Evolutionary conservation across 2,888 invertebrate species (phyloP).

Genomic region (Mantis religiosa): DNA sequence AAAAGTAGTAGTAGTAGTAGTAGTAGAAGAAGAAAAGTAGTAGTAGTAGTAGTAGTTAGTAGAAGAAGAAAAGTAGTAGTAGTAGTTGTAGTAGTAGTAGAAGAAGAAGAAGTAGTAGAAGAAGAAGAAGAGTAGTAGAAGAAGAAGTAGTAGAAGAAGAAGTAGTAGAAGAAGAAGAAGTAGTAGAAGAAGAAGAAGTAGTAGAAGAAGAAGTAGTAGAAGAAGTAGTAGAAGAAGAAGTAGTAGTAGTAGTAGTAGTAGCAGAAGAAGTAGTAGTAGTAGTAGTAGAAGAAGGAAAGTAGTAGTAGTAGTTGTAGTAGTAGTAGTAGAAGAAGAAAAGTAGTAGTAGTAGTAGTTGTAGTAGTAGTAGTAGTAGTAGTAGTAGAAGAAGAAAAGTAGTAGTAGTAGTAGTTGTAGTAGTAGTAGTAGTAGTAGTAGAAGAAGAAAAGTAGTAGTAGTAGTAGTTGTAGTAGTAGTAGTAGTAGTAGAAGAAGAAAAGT

Average conservation of each 20-base stretch:
- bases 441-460: background rate
- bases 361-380: background rate
- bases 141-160: background rate
- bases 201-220: background rate
- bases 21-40: background rate
- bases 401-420: no score
- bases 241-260: background rate
- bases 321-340: background rate
- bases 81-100: background rate
- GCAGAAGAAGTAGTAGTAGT: background rate
- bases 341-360: background rate
- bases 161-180: background rate
- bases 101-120: background rate
- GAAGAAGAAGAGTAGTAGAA: no score
- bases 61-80: background rate
- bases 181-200: background rate
- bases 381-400: no score
- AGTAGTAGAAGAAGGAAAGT: background rate
- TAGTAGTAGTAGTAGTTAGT: background rate
- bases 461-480: background rate
- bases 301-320: background rate
- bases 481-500: background rate
- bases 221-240: background rate
- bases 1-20: background rate
- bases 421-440: no score